Conservation (phyloP, 2,113 vertebrate species). For the Ancistrus triradiatus region DNA sequence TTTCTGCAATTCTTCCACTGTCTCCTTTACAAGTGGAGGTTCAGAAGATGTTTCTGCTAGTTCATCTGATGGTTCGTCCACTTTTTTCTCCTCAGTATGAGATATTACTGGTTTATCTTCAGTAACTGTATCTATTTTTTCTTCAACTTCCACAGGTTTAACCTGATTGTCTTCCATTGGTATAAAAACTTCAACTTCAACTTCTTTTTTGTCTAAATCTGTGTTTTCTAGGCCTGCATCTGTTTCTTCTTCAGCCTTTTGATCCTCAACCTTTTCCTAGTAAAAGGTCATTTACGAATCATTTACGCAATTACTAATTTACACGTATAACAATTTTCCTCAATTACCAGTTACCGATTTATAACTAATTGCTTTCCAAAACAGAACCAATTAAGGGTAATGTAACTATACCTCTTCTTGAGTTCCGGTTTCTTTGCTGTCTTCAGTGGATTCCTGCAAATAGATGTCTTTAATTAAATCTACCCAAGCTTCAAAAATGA, state of each 20-base stretch:
- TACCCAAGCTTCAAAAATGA: too few species aligned
- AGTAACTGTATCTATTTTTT: conserved; percentile 22
- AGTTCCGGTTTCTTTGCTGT: conserved; percentile 19
- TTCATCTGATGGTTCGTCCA: conserved; percentile 17
- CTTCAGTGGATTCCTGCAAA: conserved; percentile 44
- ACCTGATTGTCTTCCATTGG: conserved; percentile 40
- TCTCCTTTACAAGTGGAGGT: not conserved
- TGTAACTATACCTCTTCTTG: conserved; percentile 35
- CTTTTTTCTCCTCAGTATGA: conserved; percentile 25
- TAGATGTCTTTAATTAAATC: not conserved
- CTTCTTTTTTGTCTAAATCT: conserved; percentile 31
- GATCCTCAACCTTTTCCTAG: conserved; percentile 56
- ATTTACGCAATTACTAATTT: too few species aligned
- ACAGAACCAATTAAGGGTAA: not conserved
- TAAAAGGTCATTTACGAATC: conserved; percentile 25
- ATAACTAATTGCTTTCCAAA: too few species aligned
- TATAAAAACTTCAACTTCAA: conserved; percentile 41
- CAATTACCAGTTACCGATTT: too few species aligned
- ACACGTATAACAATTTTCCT: too few species aligned
- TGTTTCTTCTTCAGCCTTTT: conserved; percentile 30
- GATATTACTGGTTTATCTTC: conserved; percentile 8
- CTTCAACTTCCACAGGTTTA: conserved; percentile 23
- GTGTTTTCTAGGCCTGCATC: conserved; percentile 41
- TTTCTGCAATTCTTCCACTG: conserved; percentile 10
- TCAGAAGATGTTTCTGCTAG: conserved; percentile 18